Base-by-base conservation (phyloP, 2,888 invertebrate genomes). In the Eristalinus aeneus region DNA sequence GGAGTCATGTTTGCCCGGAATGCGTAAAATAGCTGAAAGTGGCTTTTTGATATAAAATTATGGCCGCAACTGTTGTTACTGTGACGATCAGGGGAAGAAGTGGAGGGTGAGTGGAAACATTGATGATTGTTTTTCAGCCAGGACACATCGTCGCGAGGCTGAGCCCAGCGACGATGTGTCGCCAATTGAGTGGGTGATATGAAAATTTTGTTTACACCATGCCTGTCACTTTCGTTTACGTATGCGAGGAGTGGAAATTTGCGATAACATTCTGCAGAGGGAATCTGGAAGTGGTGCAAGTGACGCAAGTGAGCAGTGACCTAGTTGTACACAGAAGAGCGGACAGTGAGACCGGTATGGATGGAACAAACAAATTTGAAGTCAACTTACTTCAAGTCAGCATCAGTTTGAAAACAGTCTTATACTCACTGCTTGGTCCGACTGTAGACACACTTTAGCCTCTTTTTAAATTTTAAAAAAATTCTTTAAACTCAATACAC, bases 11-110 rank as follows among this genome's bases (percentile, higher is more conserved):
- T 31, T 54, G 53, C 16, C 32, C 53, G 54, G 16, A 46, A 22
- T 32, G 54, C 54, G 32, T 12, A 54, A 67, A 67, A 31, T 53
- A 31, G 53, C 53, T 67, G 32, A 67, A 31, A 53, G 67, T 27
- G 46, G 20, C 39, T 39, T 23, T n/a, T 8, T 63, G 46, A 46
- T 16, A 46, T 16, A 16, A 46, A 46, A 46, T 16, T 46, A 46
- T 46, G 46, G 16, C 2, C 46, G 16, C n/a, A 34, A 34, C 10
- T 34, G 46, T 4, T n/a, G 46, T 6, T 6, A n/a, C n/a, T n/a
- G n/a, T n/a, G n/a, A n/a, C n/a, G n/a, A n/a, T n/a, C n/a, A n/a
- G n/a, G n/a, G n/a, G n/a, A n/a, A n/a, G n/a, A n/a, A n/a, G 6
- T 4, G 46, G 16, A 8, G 5, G n/a, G 39, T n/a, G n/a, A n/a